These are phyloP conservation scores for Agrotis segetum DNA, from an alignment of 2,888 invertebrate species.

Conservation along the genomic window DNA sequence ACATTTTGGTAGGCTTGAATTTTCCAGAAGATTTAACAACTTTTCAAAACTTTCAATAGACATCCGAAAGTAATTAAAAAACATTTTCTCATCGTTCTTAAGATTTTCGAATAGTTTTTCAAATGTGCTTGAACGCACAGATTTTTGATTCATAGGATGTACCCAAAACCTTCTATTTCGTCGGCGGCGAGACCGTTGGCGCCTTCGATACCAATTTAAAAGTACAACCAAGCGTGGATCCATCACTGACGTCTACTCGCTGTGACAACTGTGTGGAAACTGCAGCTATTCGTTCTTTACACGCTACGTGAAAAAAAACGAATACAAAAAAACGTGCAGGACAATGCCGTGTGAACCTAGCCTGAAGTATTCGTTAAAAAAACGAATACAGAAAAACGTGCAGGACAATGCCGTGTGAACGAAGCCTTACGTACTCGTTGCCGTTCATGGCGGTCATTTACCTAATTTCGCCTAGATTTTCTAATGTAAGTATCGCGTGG, in stretches of 20 bases:
- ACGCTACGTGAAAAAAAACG: constrained; percentile 7
- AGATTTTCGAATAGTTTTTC: constrained; percentile 36
- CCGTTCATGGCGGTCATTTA: too few species aligned
- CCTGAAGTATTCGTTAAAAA: background rate
- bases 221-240: constrained; percentile 58
- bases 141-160: constrained; percentile 60
- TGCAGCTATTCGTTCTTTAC: constrained; percentile 57
- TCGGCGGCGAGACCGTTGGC: constrained; percentile 46
- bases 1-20: constrained; percentile 31
- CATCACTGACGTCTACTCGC: constrained; percentile 53
- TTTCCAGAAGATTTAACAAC: background rate
- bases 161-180: constrained; percentile 47
- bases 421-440: background rate
- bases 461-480: too few species aligned
- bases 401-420: constrained; percentile 7
- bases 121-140: constrained; percentile 53
- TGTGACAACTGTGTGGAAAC: constrained; percentile 56
- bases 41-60: constrained; percentile 1
- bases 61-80: constrained; percentile 7
- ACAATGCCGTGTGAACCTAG: background rate
- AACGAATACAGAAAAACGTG: constrained; percentile 15
- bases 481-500: too few species aligned
- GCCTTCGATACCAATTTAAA: constrained; percentile 59
- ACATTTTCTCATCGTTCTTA: background rate
- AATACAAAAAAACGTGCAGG: too few species aligned